Evolutionary conservation across 2,113 vertebrate genomes (phyloP).

Genomic region (Parus major): DNA sequence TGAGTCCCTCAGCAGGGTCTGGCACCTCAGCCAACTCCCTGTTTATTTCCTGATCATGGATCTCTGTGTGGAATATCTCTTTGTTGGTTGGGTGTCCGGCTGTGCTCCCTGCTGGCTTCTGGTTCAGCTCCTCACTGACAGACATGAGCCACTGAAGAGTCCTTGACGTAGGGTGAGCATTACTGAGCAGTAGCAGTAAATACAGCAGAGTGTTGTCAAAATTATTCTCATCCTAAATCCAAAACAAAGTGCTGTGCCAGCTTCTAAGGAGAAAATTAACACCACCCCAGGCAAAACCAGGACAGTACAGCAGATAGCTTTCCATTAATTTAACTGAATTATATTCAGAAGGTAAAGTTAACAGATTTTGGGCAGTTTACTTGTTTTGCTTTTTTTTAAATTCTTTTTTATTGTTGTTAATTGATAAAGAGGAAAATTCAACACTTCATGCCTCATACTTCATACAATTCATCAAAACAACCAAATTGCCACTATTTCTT

Average conservation of each 20-base stretch:
- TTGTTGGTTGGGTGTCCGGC: background rate
- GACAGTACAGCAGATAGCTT: background rate
- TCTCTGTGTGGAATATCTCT: background rate
- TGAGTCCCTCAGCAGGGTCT: background rate
- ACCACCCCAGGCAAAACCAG: background rate
- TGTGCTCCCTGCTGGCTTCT: background rate
- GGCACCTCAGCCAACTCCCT: background rate
- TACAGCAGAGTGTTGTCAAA: background rate
- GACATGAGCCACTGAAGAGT: background rate
- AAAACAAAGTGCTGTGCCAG: background rate
- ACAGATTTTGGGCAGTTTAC: background rate
- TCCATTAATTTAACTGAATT: background rate
- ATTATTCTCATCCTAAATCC: background rate
- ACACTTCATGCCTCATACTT: background rate
- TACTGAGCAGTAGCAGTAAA: background rate
- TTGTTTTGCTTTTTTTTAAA: background rate
- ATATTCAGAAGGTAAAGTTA: background rate
- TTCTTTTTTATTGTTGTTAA: too few species aligned
- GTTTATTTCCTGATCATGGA: background rate
- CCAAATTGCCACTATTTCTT: background rate
- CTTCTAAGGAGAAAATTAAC: background rate
- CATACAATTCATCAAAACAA: background rate
- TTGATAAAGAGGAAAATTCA: background rate
- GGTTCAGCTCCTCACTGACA: background rate
- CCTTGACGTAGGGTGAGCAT: accelerated